phyloP scores from a whole-genome alignment of 1,140 invertebrate species.

The Gryllus bimaculatus region DNA sequence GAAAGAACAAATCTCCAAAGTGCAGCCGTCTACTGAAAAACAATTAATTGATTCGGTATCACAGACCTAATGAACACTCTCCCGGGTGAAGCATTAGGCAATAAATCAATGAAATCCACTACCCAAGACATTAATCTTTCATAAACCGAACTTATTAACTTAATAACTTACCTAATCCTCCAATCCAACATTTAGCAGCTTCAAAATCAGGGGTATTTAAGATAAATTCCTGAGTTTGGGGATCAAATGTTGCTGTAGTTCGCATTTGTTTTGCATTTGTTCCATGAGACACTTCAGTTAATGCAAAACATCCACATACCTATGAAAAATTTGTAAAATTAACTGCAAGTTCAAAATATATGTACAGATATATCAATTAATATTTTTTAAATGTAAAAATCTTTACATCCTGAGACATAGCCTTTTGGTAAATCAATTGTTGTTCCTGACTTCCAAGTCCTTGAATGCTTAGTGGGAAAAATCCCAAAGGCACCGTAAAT shows the following conservation, averaged over 20 bases:
- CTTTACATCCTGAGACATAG: background rate
- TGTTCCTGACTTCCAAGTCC: conserved; percentile 7
- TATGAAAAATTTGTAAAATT: conserved; percentile 27
- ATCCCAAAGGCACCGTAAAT: conserved; percentile 17
- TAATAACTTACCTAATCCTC: conserved; percentile 41
- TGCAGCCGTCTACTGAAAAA: no score
- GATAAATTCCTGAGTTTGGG: conserved; percentile 62
- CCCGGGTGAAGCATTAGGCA: no score
- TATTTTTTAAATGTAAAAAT: background rate
- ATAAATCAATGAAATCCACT: no score
- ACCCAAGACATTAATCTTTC: no score
- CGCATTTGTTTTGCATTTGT: conserved; percentile 74
- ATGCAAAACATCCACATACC: conserved; percentile 62
- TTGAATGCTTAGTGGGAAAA: conserved; percentile 14
- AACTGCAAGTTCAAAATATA: background rate
- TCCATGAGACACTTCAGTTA: conserved; percentile 79
- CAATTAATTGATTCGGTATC: no score
- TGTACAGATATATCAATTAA: background rate
- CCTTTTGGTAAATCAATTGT: background rate
- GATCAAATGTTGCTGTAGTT: conserved; percentile 71
- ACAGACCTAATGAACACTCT: no score
- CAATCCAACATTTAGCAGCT: conserved; percentile 78
- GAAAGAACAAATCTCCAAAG: no score
- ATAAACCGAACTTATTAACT: background rate
- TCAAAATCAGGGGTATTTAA: conserved; percentile 75